Percentiles rank a stretch among this genome's conserved stretches.
phyloP scores from a whole-genome alignment of 2,888 invertebrate species.

The Drosophila mettleri region DNA sequence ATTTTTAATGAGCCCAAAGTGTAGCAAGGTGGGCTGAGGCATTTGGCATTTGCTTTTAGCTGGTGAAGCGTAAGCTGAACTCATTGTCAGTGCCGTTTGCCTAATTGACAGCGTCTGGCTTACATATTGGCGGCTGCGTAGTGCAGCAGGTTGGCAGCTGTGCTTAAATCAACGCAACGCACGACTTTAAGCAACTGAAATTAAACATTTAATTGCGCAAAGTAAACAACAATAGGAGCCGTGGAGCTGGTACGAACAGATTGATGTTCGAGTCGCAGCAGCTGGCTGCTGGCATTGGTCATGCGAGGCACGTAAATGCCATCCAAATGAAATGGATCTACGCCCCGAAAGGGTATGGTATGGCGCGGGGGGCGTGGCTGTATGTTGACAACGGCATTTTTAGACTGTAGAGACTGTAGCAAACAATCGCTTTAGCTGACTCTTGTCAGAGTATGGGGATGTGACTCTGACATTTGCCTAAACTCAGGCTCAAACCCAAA shows the following conservation, averaged over 20 bases:
- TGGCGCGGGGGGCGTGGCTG: slow-evolving; percentile 15
- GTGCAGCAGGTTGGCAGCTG: slow-evolving; percentile 22
- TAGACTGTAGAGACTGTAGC: slow-evolving; percentile 31
- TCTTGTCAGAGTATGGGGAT: slow-evolving; percentile 9
- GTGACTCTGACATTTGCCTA: slow-evolving; percentile 18
- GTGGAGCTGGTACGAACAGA: slow-evolving; percentile 50
- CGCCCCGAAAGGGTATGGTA: slow-evolving; percentile 39
- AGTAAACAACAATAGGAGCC: slow-evolving; percentile 40
- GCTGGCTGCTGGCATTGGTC: slow-evolving; percentile 41
- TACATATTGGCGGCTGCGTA: slow-evolving; percentile 45
- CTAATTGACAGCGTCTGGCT: slow-evolving; percentile 61
- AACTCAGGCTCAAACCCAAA: slow-evolving; percentile 56
- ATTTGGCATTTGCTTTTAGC: slow-evolving; percentile 36
- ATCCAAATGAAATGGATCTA: slow-evolving; percentile 73
- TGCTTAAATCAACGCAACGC: slow-evolving; percentile 42
- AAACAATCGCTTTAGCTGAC: slow-evolving; percentile 65
- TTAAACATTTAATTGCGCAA: slow-evolving; percentile 71
- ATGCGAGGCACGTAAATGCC: slow-evolving; percentile 63
- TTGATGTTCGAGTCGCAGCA: slow-evolving; percentile 59
- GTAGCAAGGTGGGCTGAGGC: neutral
- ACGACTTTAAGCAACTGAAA: slow-evolving; percentile 43
- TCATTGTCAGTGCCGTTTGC: slow-evolving; percentile 60
- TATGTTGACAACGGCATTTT: slow-evolving; percentile 50
- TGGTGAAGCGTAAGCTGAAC: slow-evolving; percentile 33
- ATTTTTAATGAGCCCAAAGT: slow-evolving; percentile 64